A percentile compares a stretch with the other conserved stretches of the same genome.
Conservation (phyloP, 2,888 invertebrate species). For the Chymomyza procnemis region DNA sequence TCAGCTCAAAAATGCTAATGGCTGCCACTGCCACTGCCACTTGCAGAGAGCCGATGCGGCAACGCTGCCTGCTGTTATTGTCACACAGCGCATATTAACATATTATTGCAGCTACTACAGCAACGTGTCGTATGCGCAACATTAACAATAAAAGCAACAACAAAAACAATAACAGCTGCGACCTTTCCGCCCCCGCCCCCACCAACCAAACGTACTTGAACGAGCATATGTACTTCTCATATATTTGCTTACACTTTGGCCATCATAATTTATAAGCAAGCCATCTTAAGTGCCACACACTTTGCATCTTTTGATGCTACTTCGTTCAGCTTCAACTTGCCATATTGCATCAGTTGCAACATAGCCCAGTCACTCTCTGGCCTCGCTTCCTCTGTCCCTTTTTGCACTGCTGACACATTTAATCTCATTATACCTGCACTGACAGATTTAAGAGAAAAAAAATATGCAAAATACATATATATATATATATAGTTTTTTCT, state of each 20-base stretch:
- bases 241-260: not conserved
- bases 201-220: not conserved
- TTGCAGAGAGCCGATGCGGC: conserved; percentile 39
- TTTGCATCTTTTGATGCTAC: not conserved
- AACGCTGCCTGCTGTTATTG: conserved; percentile 39
- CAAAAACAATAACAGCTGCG: not conserved
- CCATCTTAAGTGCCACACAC: not conserved
- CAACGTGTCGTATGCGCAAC: conserved; percentile 37
- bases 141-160: not conserved
- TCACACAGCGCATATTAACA: conserved; percentile 75
- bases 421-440: conserved; percentile 31
- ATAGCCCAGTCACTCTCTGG: not conserved
- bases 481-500: conserved; percentile 51
- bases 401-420: conserved; percentile 28
- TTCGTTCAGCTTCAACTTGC: not conserved
- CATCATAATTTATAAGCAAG: not conserved
- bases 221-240: not conserved
- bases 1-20: conserved; percentile 68
- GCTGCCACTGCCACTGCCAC: conserved; percentile 47
- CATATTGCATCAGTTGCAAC: not conserved
- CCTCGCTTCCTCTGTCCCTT: conserved; percentile 7
- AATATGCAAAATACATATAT: conserved; percentile 63
- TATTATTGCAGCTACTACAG: conserved; percentile 72
- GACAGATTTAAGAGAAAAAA: conserved; percentile 40
- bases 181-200: not conserved